Evolutionary conservation across 2,113 vertebrate genomes (phyloP).

Genomic region (Istiophorus platypterus): DNA sequence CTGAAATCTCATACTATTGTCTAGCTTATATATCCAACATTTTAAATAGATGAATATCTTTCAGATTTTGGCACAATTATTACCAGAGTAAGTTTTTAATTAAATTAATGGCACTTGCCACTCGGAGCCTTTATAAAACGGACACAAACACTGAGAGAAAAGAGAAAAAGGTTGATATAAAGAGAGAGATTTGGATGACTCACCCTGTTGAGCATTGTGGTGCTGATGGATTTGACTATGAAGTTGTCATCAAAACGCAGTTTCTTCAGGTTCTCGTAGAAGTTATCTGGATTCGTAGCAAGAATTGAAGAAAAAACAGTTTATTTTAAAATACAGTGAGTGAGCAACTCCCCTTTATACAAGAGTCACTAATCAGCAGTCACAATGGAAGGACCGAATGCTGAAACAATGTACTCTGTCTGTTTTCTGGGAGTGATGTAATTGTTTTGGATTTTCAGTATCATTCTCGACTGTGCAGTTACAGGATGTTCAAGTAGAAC

Average conservation of each 20-base stretch:
- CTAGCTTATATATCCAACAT: neutral
- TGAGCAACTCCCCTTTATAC: neutral
- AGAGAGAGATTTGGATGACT: conserved; percentile 57
- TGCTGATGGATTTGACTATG: conserved; percentile 88
- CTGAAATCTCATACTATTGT: neutral
- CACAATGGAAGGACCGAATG: neutral
- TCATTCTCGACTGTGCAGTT: neutral
- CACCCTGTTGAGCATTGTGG: conserved; percentile 88
- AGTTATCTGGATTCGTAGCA: conserved; percentile 80
- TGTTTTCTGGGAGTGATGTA: neutral
- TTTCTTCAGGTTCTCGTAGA: conserved; percentile 90
- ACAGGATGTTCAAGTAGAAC: neutral
- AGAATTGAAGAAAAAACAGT: conserved; percentile 7
- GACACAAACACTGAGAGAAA: neutral
- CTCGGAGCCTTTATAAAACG: neutral
- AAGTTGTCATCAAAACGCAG: conserved; percentile 86
- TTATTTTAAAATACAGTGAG: neutral
- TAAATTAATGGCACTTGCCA: neutral
- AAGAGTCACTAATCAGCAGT: neutral
- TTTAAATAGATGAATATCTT: conserved; percentile 7
- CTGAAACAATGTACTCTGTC: neutral
- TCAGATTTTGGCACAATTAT: neutral
- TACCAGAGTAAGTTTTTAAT: neutral
- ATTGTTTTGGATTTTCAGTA: neutral
- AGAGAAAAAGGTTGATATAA: neutral